Percentiles rank a stretch among this genome's conserved stretches.
Evolutionary conservation across 2,888 invertebrate species (phyloP).

Genomic region (Napeogenes sylphis): DNA sequence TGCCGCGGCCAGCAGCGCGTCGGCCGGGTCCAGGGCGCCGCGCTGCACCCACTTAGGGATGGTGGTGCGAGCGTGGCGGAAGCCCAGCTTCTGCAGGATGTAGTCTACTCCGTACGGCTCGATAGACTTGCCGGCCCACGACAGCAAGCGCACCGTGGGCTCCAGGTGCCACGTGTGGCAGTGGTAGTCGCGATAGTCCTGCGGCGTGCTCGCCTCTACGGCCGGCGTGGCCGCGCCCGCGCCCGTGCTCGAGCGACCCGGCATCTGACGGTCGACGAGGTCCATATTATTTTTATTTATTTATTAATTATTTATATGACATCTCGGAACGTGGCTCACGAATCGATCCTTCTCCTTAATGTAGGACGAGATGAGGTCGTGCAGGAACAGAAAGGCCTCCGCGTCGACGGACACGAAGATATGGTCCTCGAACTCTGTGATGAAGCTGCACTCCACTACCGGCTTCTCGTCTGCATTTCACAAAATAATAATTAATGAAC

Average conservation of each 20-base stretch:
- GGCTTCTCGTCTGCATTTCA: constrained; percentile 84
- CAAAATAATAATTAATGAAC: background rate
- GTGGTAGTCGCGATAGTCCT: constrained; percentile 92
- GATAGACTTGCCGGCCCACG: constrained; percentile 97
- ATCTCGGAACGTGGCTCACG: constrained; percentile 61
- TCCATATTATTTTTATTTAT: background rate
- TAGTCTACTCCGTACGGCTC: constrained; percentile 99
- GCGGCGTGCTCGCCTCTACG: constrained; percentile 64
- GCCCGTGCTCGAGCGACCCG: constrained; percentile 40
- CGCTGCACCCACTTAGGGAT: constrained; percentile 99
- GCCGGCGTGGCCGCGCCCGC: constrained; percentile 23
- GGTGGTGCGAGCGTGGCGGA: constrained; percentile 97
- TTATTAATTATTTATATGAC: no score
- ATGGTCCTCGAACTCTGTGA: constrained; percentile 99
- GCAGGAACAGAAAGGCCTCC: constrained; percentile 98
- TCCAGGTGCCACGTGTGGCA: constrained; percentile 98
- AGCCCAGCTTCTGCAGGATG: constrained; percentile 97
- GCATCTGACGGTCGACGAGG: constrained; percentile 41
- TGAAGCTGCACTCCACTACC: constrained; percentile 96
- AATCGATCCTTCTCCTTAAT: constrained; percentile 94
- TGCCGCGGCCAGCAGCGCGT: constrained; percentile 91
- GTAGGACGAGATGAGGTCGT: constrained; percentile 97
- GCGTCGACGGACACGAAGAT: constrained; percentile 99
- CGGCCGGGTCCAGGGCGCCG: constrained; percentile 98
- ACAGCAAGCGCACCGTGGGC: constrained; percentile 90